Base-by-base conservation (phyloP, 2,888 invertebrate species). In the Candidula unifasciata region DNA sequence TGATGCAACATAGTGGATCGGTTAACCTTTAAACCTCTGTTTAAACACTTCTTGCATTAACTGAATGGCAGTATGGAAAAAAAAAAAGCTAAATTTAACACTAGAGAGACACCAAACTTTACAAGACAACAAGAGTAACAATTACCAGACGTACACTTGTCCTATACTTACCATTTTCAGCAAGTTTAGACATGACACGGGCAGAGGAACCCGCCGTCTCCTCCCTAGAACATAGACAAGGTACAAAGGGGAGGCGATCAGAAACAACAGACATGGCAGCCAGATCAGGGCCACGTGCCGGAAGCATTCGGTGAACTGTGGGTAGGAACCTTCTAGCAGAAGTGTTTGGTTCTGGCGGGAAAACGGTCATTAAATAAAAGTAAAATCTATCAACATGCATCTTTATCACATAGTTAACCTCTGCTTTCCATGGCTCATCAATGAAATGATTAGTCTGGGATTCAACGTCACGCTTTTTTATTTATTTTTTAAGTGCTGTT, bases 281-380 rank as follows among this genome's bases (percentile, higher is more conserved):
- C 82, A 82, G 13, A 35, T 60, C 10, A 82, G 24, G 10, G 82
- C 82, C 13, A 82, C 77, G 27, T 82, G 77, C 5, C 68, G 64
- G 68, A 82, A 82, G 33, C 82, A 82, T 77, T 76, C 76, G 24
- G 82, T 82, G 68, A 82, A 82, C 71, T 52, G 84, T 80, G 69
- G 82, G 76, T 77, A 86, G 24, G 69, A 82, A 8, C 82, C 83
- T 35, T 44, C 82, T 2, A 85, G 33, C 30, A 81, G 74, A 0
- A 69, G 60, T 35, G 69, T 37, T 33, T 76, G 66, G 74, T 76
- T 74, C 79, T 80, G 84, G 21, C 27, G 57, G 8, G 13, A n/a
- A 64, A 21, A 33, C 16, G 21, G 54, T 60, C 8, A 54, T n/a
- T 54, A n/a, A 73, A 3, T 37, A 37, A 2, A 60, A 60, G 24